A percentile compares a stretch with the other conserved stretches of the same genome.
Evolutionary conservation across 2,888 invertebrate species (phyloP).

Genomic region (Hyalella azteca): DNA sequence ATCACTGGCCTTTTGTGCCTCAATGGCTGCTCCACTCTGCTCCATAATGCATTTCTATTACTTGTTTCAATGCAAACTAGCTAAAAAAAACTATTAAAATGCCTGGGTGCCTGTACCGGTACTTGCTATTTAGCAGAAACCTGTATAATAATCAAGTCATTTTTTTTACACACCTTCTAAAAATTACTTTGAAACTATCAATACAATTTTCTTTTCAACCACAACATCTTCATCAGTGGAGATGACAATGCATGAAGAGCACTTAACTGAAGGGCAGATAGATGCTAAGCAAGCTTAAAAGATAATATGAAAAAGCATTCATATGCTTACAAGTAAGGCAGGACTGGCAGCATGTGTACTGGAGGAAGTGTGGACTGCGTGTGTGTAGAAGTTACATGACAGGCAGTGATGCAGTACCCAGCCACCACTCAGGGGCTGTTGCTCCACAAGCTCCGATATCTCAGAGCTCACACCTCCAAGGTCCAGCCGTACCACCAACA

Average conservation of each 20-base stretch:
- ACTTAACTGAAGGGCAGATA: no score
- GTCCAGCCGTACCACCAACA: neutral
- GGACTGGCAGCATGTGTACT: constrained; percentile 2
- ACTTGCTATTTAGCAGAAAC: no score
- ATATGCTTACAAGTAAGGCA: neutral
- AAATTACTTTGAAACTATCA: no score
- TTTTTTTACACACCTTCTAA: no score
- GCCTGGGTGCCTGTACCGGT: neutral
- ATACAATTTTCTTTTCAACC: no score
- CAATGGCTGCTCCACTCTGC: neutral
- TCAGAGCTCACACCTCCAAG: constrained; percentile 23
- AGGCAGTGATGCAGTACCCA: neutral
- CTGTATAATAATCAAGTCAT: no score
- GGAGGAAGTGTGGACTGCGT: neutral
- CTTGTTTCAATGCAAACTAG: neutral
- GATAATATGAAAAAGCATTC: no score
- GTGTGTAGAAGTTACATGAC: neutral
- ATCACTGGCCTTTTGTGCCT: neutral
- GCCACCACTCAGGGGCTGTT: neutral
- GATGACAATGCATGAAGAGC: no score
- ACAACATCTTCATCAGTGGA: no score
- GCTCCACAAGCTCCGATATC: neutral
- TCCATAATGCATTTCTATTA: neutral
- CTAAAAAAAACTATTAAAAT: neutral
- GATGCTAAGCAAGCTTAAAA: no score